Evolutionary conservation across 2,113 vertebrate genomes (phyloP).

Genomic region (Dryoscopus gambensis): DNA sequence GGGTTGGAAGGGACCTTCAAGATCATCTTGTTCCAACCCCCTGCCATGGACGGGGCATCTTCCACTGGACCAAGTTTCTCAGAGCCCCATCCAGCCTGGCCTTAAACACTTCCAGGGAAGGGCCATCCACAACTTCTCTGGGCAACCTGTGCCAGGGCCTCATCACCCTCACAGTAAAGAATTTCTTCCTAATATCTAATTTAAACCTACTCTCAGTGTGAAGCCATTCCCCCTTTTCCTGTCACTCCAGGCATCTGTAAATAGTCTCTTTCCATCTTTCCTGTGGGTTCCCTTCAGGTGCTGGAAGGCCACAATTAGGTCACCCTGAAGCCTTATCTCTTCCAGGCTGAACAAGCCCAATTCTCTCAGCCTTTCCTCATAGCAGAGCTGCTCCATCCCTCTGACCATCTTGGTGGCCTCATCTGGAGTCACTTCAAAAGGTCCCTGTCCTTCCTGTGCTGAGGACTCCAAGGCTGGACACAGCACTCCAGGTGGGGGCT

Average conservation of each 20-base stretch:
- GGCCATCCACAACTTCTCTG: accelerated
- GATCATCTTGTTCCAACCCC: not conserved
- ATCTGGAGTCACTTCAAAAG: not conserved
- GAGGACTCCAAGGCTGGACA: not conserved
- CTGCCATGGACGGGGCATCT: accelerated
- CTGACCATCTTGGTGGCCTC: not conserved
- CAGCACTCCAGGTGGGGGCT: not conserved
- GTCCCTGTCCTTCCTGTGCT: not conserved
- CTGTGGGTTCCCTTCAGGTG: not conserved
- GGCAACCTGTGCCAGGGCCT: accelerated
- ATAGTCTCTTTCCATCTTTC: not conserved
- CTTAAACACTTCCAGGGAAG: not conserved
- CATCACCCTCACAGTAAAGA: accelerated
- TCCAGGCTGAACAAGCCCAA: not conserved
- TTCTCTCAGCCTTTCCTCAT: not conserved
- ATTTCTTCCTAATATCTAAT: not conserved
- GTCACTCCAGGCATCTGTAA: accelerated
- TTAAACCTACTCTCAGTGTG: not conserved
- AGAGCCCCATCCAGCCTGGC: accelerated
- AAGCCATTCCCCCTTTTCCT: accelerated
- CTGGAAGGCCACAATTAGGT: accelerated
- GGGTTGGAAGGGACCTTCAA: not conserved
- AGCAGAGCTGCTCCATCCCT: not conserved
- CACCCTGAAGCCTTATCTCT: not conserved
- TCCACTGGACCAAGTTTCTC: not conserved